phyloP scores from a whole-genome alignment of 1,140 invertebrate species.

The Panagrolaimus sp. region DNA sequence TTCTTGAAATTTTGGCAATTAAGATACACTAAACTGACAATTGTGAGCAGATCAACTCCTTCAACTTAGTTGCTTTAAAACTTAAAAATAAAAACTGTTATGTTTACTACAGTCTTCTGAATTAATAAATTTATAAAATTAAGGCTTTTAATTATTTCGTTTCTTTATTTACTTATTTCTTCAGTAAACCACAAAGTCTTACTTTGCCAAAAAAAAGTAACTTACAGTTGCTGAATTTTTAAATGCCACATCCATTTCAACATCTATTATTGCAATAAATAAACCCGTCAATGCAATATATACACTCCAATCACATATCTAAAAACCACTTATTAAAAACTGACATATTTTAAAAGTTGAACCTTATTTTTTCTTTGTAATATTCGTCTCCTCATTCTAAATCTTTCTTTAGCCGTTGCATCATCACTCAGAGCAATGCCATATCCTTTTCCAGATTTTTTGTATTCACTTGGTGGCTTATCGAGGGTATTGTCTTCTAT shows the following conservation, averaged over 20 bases:
- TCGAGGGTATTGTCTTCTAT: background rate
- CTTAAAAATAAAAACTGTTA: no score
- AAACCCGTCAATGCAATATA: constrained; percentile 38
- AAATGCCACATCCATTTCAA: constrained; percentile 30
- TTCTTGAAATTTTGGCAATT: no score
- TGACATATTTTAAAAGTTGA: background rate
- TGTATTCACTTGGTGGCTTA: background rate
- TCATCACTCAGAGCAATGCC: constrained; percentile 28
- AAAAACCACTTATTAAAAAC: constrained; percentile 24
- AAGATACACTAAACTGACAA: no score
- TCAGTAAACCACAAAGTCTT: no score
- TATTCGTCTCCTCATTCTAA: background rate
- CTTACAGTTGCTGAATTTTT: constrained; percentile 10
- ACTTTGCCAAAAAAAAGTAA: constrained; percentile 17
- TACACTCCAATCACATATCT: constrained; percentile 45
- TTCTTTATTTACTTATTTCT: no score
- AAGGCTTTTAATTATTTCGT: no score
- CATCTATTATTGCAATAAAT: constrained; percentile 44
- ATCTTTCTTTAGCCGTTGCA: background rate
- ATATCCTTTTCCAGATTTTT: constrained; percentile 37
- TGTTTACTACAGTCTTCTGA: no score
- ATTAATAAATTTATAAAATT: no score
- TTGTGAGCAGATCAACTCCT: no score
- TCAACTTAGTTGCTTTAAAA: no score
- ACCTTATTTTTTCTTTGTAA: background rate